Conservation (phyloP, 2,888 invertebrate genomes). For the Caenorhabditis doughertyi region DNA sequence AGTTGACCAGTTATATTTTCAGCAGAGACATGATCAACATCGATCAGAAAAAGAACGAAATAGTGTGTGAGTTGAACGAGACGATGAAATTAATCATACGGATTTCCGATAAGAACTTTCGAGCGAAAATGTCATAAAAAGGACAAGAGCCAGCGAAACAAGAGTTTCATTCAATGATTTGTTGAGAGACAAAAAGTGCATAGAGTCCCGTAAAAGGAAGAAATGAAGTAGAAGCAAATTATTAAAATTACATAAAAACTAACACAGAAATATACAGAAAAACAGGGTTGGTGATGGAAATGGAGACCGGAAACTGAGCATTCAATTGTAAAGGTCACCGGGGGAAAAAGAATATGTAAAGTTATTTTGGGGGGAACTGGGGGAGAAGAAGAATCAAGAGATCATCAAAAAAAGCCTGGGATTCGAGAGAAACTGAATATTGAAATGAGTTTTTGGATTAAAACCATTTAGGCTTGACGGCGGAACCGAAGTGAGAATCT, state of each 20-base stretch:
- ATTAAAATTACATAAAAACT: conserved; percentile 19
- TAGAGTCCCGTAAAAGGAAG: conserved; percentile 35
- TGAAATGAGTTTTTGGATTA: conserved; percentile 6
- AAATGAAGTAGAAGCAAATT: conserved; percentile 31
- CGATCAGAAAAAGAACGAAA: neutral
- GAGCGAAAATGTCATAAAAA: conserved; percentile 17
- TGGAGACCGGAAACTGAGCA: conserved; percentile 46
- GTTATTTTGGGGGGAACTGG: conserved; percentile 1
- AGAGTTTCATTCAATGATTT: conserved; percentile 19
- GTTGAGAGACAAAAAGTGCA: conserved; percentile 16
- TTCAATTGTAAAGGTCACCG: conserved; percentile 42
- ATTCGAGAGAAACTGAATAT: conserved; percentile 7
- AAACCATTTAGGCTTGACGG: conserved; percentile 70
- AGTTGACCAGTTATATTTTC: conserved; percentile 9
- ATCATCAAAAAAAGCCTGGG: conserved; percentile 45
- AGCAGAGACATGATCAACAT: conserved; percentile 21
- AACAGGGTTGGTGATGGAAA: neutral
- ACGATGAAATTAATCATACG: conserved; percentile 17
- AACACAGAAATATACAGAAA: conserved; percentile 54
- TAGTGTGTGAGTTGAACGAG: neutral
- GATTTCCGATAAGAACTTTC: conserved; percentile 6
- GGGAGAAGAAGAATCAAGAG: conserved; percentile 17
- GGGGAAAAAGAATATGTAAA: conserved; percentile 30
- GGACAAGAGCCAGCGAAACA: neutral
- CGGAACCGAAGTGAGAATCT: conserved; percentile 81